Evolutionary conservation across 2,113 vertebrate species (phyloP).

Genomic region (Ceratotherium simum): DNA sequence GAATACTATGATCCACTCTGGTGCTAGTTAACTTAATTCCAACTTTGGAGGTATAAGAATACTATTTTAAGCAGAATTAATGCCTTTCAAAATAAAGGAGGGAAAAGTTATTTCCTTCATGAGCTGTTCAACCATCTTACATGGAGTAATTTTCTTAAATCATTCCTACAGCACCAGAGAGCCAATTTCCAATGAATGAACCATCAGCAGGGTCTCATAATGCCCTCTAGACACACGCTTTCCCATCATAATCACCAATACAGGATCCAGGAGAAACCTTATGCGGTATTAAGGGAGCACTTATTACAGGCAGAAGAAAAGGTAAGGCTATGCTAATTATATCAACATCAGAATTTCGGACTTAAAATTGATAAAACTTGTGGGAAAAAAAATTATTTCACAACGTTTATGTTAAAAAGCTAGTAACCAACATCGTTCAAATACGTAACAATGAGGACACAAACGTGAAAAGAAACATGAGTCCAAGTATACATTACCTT

Average conservation of each 20-base stretch:
- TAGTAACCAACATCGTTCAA: not conserved
- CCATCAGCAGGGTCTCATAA: not conserved
- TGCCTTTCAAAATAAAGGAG: constrained; percentile 1
- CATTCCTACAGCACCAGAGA: not conserved
- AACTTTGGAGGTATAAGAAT: not conserved
- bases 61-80: constrained; percentile 9
- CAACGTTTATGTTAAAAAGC: not conserved
- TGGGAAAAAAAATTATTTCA: constrained; percentile 3
- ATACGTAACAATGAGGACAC: not conserved
- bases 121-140: not conserved
- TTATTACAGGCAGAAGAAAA: not conserved
- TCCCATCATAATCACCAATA: not conserved
- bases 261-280: not conserved
- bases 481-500: constrained; percentile 84
- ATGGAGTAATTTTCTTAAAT: not conserved
- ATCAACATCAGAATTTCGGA: not conserved
- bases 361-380: not conserved
- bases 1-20: not conserved
- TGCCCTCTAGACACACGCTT: not conserved
- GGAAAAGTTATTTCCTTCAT: not conserved
- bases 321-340: not conserved
- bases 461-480: not conserved
- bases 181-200: not conserved
- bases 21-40: not conserved
- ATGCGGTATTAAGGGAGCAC: not conserved